Evolutionary conservation across 2,888 invertebrate species (phyloP).

Genomic region (Myopa testacea): DNA sequence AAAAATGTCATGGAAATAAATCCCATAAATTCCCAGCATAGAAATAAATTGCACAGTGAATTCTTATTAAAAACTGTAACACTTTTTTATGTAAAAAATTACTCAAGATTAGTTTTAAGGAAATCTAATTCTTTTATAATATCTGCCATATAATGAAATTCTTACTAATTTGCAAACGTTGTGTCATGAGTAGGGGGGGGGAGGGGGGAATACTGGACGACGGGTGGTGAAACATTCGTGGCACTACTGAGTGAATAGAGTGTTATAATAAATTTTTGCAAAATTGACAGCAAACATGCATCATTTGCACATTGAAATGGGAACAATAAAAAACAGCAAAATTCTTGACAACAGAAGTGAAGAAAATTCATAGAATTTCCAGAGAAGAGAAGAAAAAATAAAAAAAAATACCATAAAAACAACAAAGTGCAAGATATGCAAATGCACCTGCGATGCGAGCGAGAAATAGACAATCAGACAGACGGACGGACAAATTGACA

Average conservation of each 20-base stretch:
- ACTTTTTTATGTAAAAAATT: no score
- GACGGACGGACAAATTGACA: background rate
- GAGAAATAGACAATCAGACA: background rate
- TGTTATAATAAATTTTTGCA: background rate
- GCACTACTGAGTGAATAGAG: background rate
- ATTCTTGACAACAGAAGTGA: background rate
- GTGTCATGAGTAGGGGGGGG: no score
- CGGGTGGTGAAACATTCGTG: no score
- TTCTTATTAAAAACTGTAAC: no score
- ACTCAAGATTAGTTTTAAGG: no score
- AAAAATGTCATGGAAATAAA: no score
- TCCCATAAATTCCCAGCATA: no score
- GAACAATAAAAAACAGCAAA: background rate
- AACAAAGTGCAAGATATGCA: constrained; percentile 25
- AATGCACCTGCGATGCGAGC: constrained; percentile 30
- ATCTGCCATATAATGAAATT: no score
- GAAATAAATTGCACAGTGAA: no score
- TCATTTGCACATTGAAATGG: constrained; percentile 30
- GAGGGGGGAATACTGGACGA: no score
- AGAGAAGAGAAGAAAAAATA: background rate
- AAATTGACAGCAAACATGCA: constrained; percentile 34
- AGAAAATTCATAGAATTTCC: background rate
- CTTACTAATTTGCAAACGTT: no score
- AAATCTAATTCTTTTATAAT: no score
- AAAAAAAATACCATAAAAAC: background rate